Base-by-base conservation (phyloP, 2,888 invertebrate genomes). In the Meteorus cinctellus region DNA sequence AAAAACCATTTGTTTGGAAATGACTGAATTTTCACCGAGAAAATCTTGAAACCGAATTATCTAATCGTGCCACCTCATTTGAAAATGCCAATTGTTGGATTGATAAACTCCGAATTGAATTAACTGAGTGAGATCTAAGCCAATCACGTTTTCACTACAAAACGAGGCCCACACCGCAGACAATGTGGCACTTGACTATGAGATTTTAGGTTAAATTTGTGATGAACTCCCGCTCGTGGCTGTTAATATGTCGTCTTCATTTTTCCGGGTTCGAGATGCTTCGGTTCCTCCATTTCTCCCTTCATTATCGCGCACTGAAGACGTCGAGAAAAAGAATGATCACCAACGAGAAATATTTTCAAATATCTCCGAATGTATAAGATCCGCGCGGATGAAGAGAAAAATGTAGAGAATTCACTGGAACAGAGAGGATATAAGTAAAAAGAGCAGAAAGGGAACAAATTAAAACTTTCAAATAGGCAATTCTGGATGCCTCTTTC, bases 281-380 rank as follows among this genome's bases (percentile, higher is more conserved):
- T 41, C 5, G 24, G 27, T 24, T 34, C 1, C 27, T 41, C 19
- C 48, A 19, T 45, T 67, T 16, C 14, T 48, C 34, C 14, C 41
- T 41, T 1, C 29, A 19, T 29, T 29, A 19, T 62, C 19, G 24
- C 62, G 41, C 71, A 71, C 62, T 71, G 62, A 24, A 62, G 45
- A 71, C 19, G 62, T 14, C 5, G 10, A 12, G 27, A 8, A 29
- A 55, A 14, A 4, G 4, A 19, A 6, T 19, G n/a, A 48, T 16
- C 48, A 48, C 48, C 10, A 19, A 48, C 4, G 4, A n/a, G 48
- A 6, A 55, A 55, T 55, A 19, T 55, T 19, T 55, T 8, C 4
- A 14, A 45, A 45, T 4, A 5, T 45, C 45, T 34, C 4, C n/a
- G 48, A 48, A n/a, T 48, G n/a, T 48, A 14, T 41, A 12, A 41